phyloP scores from a whole-genome alignment of 2,888 invertebrate species.

The Fragum whitleyi region DNA sequence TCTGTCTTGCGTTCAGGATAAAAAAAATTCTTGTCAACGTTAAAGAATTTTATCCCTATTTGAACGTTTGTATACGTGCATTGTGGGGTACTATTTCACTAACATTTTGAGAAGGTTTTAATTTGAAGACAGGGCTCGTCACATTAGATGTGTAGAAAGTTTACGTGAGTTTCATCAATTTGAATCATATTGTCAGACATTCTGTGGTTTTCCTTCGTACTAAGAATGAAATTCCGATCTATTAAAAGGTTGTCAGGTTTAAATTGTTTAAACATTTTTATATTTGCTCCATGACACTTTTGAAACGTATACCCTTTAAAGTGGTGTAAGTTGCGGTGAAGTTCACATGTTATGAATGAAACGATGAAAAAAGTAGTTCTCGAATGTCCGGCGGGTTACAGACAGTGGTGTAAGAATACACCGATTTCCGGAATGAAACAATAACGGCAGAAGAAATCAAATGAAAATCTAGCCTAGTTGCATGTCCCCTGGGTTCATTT shows the following conservation, averaged over 20 bases:
- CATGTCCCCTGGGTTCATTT: conserved; percentile 10
- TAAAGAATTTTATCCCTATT: too few relatives aligned
- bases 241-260: conserved; percentile 4
- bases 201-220: background rate
- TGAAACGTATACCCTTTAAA: conserved; percentile 14
- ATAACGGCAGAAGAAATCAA: background rate
- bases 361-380: conserved; percentile 18
- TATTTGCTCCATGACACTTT: background rate
- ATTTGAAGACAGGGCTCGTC: too few relatives aligned
- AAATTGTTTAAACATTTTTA: background rate
- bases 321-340: conserved; percentile 1
- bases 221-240: background rate
- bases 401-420: conserved; percentile 34
- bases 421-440: conserved; percentile 25
- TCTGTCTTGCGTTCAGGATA: too few relatives aligned
- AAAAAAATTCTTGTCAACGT: too few relatives aligned
- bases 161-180: too few relatives aligned
- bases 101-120: too few relatives aligned
- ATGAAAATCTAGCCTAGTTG: conserved; percentile 8
- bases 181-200: too few relatives aligned
- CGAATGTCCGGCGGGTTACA: conserved; percentile 10
- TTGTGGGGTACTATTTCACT: too few relatives aligned
- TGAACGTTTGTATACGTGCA: too few relatives aligned
- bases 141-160: too few relatives aligned
- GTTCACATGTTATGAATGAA: conserved; percentile 8